A percentile compares a stretch with the other conserved stretches of the same genome.
Conservation (phyloP, 2,113 vertebrate species). For the Ginglymostoma cirratum region DNA sequence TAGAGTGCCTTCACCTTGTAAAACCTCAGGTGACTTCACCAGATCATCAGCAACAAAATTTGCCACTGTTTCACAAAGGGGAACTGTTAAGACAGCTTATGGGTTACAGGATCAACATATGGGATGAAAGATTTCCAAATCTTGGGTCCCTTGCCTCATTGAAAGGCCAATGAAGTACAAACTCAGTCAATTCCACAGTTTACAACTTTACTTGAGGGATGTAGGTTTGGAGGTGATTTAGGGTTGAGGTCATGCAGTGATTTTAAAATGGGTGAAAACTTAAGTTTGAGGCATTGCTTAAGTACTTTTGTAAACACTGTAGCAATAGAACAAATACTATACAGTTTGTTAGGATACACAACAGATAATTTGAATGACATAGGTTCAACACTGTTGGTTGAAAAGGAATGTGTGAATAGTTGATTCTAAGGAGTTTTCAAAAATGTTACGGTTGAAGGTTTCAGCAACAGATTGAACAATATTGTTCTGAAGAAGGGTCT, state of each 20-base stretch:
- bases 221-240: too few species aligned
- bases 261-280: background rate
- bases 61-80: background rate
- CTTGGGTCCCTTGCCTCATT: too few species aligned
- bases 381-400: background rate
- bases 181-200: too few species aligned
- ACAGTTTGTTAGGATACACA: background rate
- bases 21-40: background rate
- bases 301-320: background rate
- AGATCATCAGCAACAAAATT: background rate
- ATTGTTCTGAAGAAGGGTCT: too few species aligned
- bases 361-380: background rate
- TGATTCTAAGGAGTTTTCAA: background rate
- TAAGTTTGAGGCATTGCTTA: background rate
- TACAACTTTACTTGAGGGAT: too few species aligned
- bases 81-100: background rate
- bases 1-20: background rate
- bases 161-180: background rate
- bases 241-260: background rate
- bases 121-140: background rate
- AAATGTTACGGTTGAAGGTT: background rate
- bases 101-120: background rate
- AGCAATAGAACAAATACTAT: background rate
- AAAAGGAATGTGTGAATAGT: background rate
- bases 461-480: background rate